Base-by-base conservation (phyloP, 1,140 invertebrate genomes). In the Calliphora vicina region DNA sequence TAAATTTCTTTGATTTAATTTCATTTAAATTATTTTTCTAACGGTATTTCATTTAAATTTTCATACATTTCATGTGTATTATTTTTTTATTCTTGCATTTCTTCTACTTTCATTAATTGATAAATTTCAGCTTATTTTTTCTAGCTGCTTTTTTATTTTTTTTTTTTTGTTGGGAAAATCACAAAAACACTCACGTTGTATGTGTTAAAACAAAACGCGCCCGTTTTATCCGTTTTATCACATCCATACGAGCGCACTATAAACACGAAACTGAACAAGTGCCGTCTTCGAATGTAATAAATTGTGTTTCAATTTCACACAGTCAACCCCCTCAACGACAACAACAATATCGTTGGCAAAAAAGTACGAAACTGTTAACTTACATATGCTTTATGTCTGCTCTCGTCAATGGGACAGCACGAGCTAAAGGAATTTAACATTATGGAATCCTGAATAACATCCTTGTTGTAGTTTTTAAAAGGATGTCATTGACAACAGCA, bases 161-260 rank as follows among this genome's bases (percentile, higher is more conserved):
- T 26, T 73, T 5, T 73, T 82, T 50, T 82, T n/a, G 15, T 15
- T 13, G n/a, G 5, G 15, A 57, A 57, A 57, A 17, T n/a, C 50
- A 57, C 50, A 17, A 57, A 57, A 25, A 67, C 50, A 81, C 25
- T 27, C 50, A 71, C 80, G 45, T 67, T 81, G 27, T 61, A 25
- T 57, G 10, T 29, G n/a, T 50, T 61, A 43, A 78, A 20, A 45
- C n/a, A 45, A 78, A 43, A 43, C 42, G 35, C 80, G 61, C 26
- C 50, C 45, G 80, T 67, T 82, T 45, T 78, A 78, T 78, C 71
- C 26, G 83, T 67, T 61, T 81, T 81, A 85, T 86, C 87, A 89
- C 88, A 89, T 89, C 88, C 88, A 89, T 87, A 89, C 88, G 88
- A 89, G 88, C 88, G 88, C 88, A 89, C 88, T 86, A 87, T 87